Conservation (phyloP, 2,888 invertebrate species). For the Pocota personata region DNA sequence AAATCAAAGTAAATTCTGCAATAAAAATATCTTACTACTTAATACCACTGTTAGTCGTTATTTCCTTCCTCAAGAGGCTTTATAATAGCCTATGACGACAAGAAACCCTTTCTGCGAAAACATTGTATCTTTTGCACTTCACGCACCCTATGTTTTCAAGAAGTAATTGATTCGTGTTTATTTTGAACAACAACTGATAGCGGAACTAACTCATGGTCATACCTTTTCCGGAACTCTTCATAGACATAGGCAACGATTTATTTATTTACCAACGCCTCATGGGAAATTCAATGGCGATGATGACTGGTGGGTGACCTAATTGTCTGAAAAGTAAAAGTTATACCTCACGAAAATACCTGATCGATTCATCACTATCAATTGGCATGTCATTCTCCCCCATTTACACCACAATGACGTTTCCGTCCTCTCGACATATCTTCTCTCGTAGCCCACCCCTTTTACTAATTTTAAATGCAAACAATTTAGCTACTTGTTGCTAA, state of each 20-base stretch:
- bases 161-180: slow-evolving; percentile 34
- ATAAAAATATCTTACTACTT: no score
- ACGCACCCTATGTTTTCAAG: not conserved
- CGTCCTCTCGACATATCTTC: not conserved
- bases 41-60: no score
- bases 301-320: slow-evolving; percentile 35
- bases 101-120: not conserved
- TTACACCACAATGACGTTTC: not conserved
- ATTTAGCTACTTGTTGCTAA: slow-evolving; percentile 62
- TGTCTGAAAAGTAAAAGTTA: slow-evolving; percentile 24
- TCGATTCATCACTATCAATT: slow-evolving; percentile 40
- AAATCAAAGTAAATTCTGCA: no score
- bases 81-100: not conserved
- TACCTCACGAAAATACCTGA: slow-evolving; percentile 5
- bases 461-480: slow-evolving; percentile 61
- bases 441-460: slow-evolving; percentile 1
- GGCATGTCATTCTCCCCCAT: not conserved
- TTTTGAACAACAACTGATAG: not conserved
- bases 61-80: no score
- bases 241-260: not conserved
- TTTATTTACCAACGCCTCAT: slow-evolving; percentile 45
- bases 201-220: slow-evolving; percentile 13
- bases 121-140: no score
- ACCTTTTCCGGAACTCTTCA: not conserved
- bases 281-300: slow-evolving; percentile 33